Conservation (phyloP, 2,888 invertebrate genomes). For the Colostygia pectinataria region DNA sequence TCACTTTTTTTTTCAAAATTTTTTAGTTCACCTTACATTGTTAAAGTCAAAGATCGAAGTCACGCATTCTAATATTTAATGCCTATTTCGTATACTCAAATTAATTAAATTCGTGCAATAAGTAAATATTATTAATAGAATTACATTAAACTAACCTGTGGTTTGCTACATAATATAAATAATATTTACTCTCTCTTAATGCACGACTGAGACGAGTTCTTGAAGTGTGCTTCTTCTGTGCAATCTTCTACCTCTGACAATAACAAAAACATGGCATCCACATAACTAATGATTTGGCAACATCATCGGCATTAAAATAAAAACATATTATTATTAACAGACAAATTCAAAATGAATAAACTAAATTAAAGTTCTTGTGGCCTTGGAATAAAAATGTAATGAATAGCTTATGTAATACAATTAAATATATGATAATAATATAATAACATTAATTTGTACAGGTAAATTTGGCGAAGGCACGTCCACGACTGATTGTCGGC, state of each 20-base stretch:
- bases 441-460: constrained; percentile 48
- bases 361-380: too few relatives aligned
- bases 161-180: too few relatives aligned
- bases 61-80: background rate
- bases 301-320: constrained; percentile 25
- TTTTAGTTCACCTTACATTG: constrained; percentile 21
- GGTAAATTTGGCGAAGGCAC: constrained; percentile 63
- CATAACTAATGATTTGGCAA: constrained; percentile 25
- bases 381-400: too few relatives aligned
- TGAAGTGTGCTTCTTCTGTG: background rate
- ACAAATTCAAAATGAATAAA: background rate
- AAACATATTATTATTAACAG: background rate
- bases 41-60: constrained; percentile 23
- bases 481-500: constrained; percentile 82
- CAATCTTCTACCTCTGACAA: constrained; percentile 22
- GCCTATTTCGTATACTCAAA: too few relatives aligned
- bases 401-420: too few relatives aligned
- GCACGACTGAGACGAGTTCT: too few relatives aligned
- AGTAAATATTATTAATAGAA: too few relatives aligned
- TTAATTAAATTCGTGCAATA: too few relatives aligned
- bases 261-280: constrained; percentile 25
- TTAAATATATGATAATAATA: too few relatives aligned
- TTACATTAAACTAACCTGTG: too few relatives aligned
- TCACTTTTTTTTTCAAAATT: constrained; percentile 24
- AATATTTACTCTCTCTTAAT: too few relatives aligned